Evolutionary conservation across 2,113 vertebrate genomes (phyloP).

Genomic region (Pitta sordida): DNA sequence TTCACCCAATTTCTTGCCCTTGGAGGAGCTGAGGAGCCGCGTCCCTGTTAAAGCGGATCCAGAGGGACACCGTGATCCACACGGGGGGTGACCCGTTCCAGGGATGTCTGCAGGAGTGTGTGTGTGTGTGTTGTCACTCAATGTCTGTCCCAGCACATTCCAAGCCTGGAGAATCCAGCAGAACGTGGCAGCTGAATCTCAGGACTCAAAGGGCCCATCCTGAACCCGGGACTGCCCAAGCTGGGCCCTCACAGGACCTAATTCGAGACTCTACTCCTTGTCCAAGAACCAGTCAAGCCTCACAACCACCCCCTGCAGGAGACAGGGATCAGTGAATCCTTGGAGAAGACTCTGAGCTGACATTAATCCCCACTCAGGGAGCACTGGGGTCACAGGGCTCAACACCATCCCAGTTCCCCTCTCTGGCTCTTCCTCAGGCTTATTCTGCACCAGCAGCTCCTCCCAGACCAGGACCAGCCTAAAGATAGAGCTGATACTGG

Average conservation of each 20-base stretch:
- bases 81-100: accelerated
- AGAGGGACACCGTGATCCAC: accelerated
- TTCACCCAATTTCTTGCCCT: neutral
- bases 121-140: neutral
- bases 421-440: neutral
- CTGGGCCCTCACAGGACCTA: neutral
- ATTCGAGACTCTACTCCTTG: neutral
- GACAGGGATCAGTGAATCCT: accelerated
- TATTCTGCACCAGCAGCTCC: accelerated
- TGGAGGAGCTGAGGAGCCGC: neutral
- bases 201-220: neutral
- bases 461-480: neutral
- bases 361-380: neutral
- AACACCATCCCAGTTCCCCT: neutral
- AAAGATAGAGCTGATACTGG: neutral
- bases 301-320: accelerated
- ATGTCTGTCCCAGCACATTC: accelerated
- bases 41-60: accelerated
- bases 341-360: neutral
- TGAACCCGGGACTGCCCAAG: neutral
- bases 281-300: neutral
- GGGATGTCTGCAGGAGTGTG: neutral
- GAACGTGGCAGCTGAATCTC: neutral
- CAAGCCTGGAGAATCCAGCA: neutral
- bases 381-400: neutral